These are phyloP conservation scores for Cisticola juncidis DNA, from an alignment of 2,113 vertebrate species.

Conservation along the genomic window DNA sequence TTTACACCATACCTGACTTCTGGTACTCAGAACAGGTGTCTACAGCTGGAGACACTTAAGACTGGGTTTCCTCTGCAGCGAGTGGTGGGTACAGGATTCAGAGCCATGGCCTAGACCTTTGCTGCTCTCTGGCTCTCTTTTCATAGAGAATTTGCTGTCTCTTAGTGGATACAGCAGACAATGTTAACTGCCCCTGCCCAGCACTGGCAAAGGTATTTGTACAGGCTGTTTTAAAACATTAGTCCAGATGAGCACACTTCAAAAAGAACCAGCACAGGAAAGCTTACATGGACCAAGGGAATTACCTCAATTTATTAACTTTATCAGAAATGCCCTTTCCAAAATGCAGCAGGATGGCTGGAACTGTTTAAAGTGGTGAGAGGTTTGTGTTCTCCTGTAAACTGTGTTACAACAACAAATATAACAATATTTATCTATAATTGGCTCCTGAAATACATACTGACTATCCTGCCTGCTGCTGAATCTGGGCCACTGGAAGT, in stretches of 20 bases:
- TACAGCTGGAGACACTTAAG: not conserved
- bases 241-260: not conserved
- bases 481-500: slow-evolving; percentile 45
- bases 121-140: not conserved
- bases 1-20: not conserved
- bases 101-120: not conserved
- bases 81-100: not conserved
- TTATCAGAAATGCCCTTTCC: not conserved
- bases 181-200: not conserved
- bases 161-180: not conserved
- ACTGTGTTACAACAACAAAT: not conserved
- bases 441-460: slow-evolving; percentile 61
- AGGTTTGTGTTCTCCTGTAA: not conserved
- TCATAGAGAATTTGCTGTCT: not conserved
- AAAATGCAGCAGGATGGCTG: not conserved
- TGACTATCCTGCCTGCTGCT: slow-evolving; percentile 62
- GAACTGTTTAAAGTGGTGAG: not conserved
- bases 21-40: not conserved
- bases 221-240: not conserved
- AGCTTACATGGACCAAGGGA: not conserved
- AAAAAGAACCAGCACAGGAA: not conserved
- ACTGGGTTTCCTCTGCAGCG: not conserved
- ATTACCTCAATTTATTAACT: not conserved
- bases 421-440: not conserved
- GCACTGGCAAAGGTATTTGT: not conserved